Evolutionary conservation across 2,888 invertebrate genomes (phyloP).

Genomic region (Xestoiulus laeticollis): DNA sequence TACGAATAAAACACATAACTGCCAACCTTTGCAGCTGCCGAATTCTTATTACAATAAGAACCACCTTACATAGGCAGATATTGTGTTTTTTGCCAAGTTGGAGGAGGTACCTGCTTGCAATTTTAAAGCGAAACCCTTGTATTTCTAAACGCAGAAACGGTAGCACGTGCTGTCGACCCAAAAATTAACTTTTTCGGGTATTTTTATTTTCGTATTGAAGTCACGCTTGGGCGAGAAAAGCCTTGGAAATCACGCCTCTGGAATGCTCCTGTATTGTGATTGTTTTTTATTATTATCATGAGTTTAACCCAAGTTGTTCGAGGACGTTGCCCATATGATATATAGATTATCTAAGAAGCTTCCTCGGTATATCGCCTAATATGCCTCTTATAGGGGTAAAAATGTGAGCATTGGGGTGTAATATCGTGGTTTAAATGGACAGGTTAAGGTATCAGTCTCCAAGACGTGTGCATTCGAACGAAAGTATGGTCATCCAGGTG

Average conservation of each 20-base stretch:
- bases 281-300: conserved; percentile 11
- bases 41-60: not conserved
- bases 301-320: not conserved
- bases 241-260: conserved; percentile 18
- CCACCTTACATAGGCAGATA: conserved; percentile 16
- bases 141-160: not conserved
- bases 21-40: conserved; percentile 1
- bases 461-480: conserved; percentile 26
- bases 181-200: conserved; percentile 15
- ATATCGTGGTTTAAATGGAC: not conserved
- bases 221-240: conserved; percentile 1
- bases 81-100: not conserved
- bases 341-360: not conserved
- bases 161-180: conserved; percentile 8
- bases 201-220: not conserved
- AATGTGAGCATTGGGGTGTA: not conserved
- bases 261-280: conserved; percentile 18
- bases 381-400: not conserved
- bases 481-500: conserved; percentile 8
- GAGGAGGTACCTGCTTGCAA: not conserved
- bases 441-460: not conserved
- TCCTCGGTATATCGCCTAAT: not conserved
- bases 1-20: not conserved
- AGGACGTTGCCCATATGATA: conserved; percentile 9
- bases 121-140: not conserved